A percentile compares a stretch with the other conserved stretches of the same genome.
Conservation (phyloP, 2,888 invertebrate genomes). For the Polylopha cassiicola region DNA sequence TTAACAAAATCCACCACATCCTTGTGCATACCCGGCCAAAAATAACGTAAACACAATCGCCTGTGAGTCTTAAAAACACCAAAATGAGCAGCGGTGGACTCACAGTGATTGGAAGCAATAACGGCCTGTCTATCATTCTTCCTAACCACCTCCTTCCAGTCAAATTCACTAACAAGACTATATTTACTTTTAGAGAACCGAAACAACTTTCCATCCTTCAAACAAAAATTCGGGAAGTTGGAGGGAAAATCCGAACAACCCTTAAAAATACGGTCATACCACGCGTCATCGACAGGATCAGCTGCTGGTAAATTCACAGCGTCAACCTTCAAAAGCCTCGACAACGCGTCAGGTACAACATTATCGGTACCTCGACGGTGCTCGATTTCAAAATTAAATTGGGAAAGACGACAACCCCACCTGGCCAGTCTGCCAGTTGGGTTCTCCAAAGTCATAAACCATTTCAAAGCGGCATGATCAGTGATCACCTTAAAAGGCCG, state of each 20-base stretch:
- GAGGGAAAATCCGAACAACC: constrained; percentile 18
- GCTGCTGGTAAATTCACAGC: too few species aligned
- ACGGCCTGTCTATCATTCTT: too few species aligned
- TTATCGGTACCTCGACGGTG: constrained; percentile 6
- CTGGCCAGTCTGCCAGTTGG: constrained; percentile 14
- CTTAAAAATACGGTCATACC: constrained; percentile 27
- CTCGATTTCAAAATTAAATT: constrained; percentile 6
- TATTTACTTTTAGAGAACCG: constrained; percentile 20
- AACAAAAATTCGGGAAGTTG: constrained; percentile 20
- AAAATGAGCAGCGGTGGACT: not conserved
- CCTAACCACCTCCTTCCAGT: too few species aligned
- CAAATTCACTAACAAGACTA: too few species aligned
- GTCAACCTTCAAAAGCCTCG: too few species aligned
- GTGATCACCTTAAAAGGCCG: constrained; percentile 10
- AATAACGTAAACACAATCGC: not conserved
- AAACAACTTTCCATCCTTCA: constrained; percentile 24
- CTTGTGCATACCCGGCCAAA: not conserved
- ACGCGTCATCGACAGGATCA: constrained; percentile 19
- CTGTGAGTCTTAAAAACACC: constrained; percentile 8
- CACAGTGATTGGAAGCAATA: too few species aligned
- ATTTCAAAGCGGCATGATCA: too few species aligned
- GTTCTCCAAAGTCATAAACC: constrained; percentile 5
- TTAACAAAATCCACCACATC: not conserved
- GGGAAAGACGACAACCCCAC: constrained; percentile 7
- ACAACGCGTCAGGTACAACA: constrained; percentile 11